Conservation (phyloP, 2,888 invertebrate species). For the Morinoia aosen region DNA sequence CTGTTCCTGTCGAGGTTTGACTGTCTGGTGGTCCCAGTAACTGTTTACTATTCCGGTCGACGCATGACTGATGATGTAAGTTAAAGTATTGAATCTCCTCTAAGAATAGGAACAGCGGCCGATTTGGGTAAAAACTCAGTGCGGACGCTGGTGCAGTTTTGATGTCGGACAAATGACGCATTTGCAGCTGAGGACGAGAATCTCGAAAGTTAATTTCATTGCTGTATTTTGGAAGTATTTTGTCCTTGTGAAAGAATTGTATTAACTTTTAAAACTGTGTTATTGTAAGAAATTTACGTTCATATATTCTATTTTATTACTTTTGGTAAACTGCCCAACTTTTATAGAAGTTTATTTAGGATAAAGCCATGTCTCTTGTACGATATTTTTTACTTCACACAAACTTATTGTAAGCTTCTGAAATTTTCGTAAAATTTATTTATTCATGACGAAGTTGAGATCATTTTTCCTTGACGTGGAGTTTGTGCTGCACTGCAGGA, state of each 20-base stretch:
- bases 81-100: too few species aligned
- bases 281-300: background rate
- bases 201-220: too few species aligned
- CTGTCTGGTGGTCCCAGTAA: too few species aligned
- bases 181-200: too few species aligned
- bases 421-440: constrained; percentile 15
- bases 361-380: constrained; percentile 8
- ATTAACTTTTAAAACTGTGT: background rate
- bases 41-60: too few species aligned
- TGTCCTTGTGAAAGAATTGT: background rate
- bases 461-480: background rate
- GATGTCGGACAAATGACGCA: background rate
- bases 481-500: background rate
- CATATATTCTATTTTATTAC: background rate
- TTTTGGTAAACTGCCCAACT: background rate
- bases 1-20: too few species aligned
- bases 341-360: background rate
- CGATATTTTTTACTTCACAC: background rate
- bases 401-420: background rate
- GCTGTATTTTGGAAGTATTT: background rate
- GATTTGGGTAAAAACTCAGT: background rate
- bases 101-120: too few species aligned
- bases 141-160: background rate
- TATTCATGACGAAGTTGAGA: background rate
- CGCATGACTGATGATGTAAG: too few species aligned